Conservation (phyloP, 2,888 invertebrate species). For the Anodontia alba region DNA sequence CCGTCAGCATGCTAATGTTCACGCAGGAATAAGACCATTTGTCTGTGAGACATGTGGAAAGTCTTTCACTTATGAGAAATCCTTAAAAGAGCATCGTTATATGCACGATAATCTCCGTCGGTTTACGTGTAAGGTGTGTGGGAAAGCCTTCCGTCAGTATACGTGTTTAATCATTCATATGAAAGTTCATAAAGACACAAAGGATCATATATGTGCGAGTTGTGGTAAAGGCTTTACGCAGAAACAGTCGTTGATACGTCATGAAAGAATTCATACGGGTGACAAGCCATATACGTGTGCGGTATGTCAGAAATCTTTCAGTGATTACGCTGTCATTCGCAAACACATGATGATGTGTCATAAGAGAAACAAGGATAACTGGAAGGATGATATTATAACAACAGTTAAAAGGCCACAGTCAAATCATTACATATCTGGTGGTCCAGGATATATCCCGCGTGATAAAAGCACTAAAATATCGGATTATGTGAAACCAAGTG, state of each 20-base stretch:
- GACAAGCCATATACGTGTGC: constrained; percentile 84
- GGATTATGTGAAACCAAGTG: neutral
- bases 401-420: constrained; percentile 19
- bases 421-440: constrained; percentile 44
- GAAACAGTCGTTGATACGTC: constrained; percentile 84
- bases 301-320: constrained; percentile 83
- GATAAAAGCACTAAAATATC: constrained; percentile 11
- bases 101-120: constrained; percentile 81
- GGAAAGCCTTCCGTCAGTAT: constrained; percentile 83
- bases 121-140: constrained; percentile 84
- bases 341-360: constrained; percentile 78
- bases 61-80: constrained; percentile 78
- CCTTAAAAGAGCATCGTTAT: constrained; percentile 80
- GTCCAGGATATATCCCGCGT: constrained; percentile 39
- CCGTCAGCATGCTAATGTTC: constrained; percentile 77
- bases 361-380: constrained; percentile 71
- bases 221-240: constrained; percentile 85
- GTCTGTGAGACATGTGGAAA: constrained; percentile 78
- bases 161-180: constrained; percentile 84
- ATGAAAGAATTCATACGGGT: constrained; percentile 85
- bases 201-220: constrained; percentile 82
- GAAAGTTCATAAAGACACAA: constrained; percentile 84
- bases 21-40: constrained; percentile 77
- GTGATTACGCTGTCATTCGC: constrained; percentile 76
- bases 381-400: constrained; percentile 65